These are phyloP conservation scores for Pogoniulus pusillus DNA, from an alignment of 2,797 vertebrate genomes.

Conservation along the genomic window DNA sequence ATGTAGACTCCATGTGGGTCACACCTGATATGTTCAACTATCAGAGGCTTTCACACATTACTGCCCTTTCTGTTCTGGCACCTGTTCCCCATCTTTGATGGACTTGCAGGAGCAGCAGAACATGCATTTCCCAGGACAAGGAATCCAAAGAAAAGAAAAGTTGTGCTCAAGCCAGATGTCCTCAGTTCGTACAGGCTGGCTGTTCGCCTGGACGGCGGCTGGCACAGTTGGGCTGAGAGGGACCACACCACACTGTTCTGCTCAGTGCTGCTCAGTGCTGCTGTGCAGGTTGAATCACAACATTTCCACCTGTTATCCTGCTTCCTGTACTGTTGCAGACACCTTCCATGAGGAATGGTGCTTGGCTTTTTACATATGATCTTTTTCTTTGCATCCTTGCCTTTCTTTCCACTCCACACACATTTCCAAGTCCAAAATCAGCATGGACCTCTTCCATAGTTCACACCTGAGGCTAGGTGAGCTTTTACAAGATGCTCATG, in stretches of 20 bases:
- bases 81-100: background rate
- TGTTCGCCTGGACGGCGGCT: background rate
- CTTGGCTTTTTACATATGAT: background rate
- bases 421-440: background rate
- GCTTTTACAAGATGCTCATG: background rate
- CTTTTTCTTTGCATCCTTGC: background rate
- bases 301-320: fast-evolving
- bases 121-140: background rate
- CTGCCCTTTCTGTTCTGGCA: background rate
- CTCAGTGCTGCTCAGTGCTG: background rate
- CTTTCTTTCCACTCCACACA: fast-evolving
- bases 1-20: background rate
- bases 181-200: background rate
- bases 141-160: background rate
- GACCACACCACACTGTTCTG: fast-evolving
- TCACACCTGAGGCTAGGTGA: background rate
- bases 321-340: background rate
- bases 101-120: background rate
- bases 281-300: background rate
- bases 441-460: background rate
- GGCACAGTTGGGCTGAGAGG: fast-evolving
- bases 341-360: background rate
- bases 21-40: background rate
- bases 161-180: background rate
- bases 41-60: background rate